Base-by-base conservation (phyloP, 2,113 vertebrate genomes). In the Clarias batrachus region DNA sequence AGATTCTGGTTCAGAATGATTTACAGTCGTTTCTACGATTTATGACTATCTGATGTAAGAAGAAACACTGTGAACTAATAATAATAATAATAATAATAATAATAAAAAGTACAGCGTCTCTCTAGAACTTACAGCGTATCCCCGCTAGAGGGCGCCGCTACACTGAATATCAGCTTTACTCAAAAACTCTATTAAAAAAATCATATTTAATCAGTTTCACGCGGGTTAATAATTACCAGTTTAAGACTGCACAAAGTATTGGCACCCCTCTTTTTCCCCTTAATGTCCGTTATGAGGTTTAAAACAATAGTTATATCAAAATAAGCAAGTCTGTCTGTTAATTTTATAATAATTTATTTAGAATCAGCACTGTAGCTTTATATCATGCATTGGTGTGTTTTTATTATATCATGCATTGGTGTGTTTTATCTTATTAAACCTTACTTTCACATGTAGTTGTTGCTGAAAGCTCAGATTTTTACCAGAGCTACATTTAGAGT, bases 131-230 rank as follows among this genome's bases (percentile, higher is more conserved):
- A 27, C 21, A 77, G 48, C 74, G 13, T n/a, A 6, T 57, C 7
- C 60, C 30, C 85, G 11, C 30, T 60, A 81, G 85, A 66, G 77
- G 85, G 21, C 52, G 62, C 16, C 54, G 48, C 54, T 11, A 76
- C 21, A 59, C 84, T 5, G 78, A 57, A 27, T 4, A 19, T 41
- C 19, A 73, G 3, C 5, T 25, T 14, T 52, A 1, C 37, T 23
- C 33, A 12, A 7, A 33, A 70, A 41, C 10, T 48, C 7, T 33
- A 48, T 48, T 25, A 25, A 10, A 74, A 41, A 48, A 48, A 48
- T 9, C 8, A 23, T 33, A 25, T 48, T 25, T 48, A 3, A 73
- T 10, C 33, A 41, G 3, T 11, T 41, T 73, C 70, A 41, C 25
- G 48, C 71, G 25, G 71, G 71, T 74, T 10, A 4, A 1, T 48